These are phyloP conservation scores for Hypsopygia costalis DNA, from an alignment of 2,888 invertebrate species.

Conservation along the genomic window DNA sequence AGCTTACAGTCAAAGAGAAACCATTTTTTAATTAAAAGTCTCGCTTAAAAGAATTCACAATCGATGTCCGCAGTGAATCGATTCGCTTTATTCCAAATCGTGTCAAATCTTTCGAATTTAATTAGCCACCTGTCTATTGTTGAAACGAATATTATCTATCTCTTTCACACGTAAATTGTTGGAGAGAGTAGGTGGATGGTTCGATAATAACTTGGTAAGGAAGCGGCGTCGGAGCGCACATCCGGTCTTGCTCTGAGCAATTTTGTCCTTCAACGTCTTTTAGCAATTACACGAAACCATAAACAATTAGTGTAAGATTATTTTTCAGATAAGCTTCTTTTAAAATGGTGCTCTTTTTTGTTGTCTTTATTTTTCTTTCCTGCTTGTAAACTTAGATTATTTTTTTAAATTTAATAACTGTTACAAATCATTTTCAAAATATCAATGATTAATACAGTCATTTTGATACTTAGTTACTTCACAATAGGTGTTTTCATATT, in stretches of 20 bases:
- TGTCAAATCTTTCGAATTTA: conserved; percentile 60
- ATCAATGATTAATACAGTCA: too few species aligned
- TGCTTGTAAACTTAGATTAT: too few species aligned
- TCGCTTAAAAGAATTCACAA: conserved; percentile 28
- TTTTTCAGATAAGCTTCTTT: too few species aligned
- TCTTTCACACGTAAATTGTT: conserved; percentile 23
- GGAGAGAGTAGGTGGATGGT: conserved; percentile 29
- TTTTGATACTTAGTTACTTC: too few species aligned
- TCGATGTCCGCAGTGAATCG: conserved; percentile 37
- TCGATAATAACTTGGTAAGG: conserved; percentile 31
- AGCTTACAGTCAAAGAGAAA: conserved; percentile 33
- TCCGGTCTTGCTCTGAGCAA: conserved; percentile 52
- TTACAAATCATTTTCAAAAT: too few species aligned
- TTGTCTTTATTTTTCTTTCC: too few species aligned
- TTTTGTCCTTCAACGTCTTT: conserved; percentile 47
- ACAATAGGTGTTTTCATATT: too few species aligned
- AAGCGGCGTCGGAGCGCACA: conserved; percentile 63
- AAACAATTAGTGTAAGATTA: conserved; percentile 47
- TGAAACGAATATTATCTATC: conserved; percentile 19
- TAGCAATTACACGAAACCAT: conserved; percentile 49
- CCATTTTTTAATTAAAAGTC: conserved; percentile 39
- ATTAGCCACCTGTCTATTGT: conserved; percentile 58
- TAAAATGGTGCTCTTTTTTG: too few species aligned
- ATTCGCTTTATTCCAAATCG: conserved; percentile 43
- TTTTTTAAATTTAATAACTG: too few species aligned